A percentile compares a stretch with the other conserved stretches of the same genome.
phyloP scores from a whole-genome alignment of 2,797 vertebrate genomes.

The Florisuga fusca region DNA sequence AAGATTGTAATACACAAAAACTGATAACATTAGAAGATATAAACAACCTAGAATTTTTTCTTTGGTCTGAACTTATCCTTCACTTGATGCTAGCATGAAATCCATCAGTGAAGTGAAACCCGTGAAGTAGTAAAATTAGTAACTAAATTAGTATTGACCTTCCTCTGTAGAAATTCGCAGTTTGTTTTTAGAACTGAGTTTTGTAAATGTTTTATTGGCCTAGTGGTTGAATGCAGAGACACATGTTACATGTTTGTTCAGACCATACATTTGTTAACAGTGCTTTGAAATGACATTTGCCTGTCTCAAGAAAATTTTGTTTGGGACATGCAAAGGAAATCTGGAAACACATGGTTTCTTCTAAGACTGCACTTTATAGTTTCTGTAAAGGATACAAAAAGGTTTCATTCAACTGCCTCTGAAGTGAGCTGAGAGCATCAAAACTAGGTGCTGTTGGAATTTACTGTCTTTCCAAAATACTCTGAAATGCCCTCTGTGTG shows the following conservation, averaged over 20 bases:
- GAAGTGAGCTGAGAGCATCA: not conserved
- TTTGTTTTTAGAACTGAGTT: slow-evolving; percentile 28
- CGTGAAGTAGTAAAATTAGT: not conserved
- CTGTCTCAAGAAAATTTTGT: not conserved
- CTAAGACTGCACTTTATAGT: not conserved
- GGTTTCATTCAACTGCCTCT: slow-evolving; percentile 23
- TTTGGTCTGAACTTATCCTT: not conserved
- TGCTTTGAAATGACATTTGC: slow-evolving; percentile 25
- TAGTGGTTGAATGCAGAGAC: not conserved
- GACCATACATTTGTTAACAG: slow-evolving; percentile 33
- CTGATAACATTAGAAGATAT: not conserved
- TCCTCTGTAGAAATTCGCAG: slow-evolving; percentile 5
- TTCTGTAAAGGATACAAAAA: not conserved
- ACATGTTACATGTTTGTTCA: slow-evolving; percentile 30
- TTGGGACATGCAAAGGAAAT: slow-evolving; percentile 15
- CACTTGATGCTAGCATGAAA: not conserved
- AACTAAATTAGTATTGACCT: not conserved
- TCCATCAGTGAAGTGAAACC: not conserved
- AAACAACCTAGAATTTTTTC: not conserved
- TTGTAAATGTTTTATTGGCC: slow-evolving; percentile 35
- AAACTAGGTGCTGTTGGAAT: not conserved
- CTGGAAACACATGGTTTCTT: not conserved
- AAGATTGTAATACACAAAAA: not conserved
- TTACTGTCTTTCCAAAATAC: not conserved
- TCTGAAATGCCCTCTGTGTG: not conserved